A percentile compares a stretch with the other conserved stretches of the same genome.
Conservation (phyloP, 2,113 vertebrate genomes). For the Cryptomyrus ogoouensis region DNA sequence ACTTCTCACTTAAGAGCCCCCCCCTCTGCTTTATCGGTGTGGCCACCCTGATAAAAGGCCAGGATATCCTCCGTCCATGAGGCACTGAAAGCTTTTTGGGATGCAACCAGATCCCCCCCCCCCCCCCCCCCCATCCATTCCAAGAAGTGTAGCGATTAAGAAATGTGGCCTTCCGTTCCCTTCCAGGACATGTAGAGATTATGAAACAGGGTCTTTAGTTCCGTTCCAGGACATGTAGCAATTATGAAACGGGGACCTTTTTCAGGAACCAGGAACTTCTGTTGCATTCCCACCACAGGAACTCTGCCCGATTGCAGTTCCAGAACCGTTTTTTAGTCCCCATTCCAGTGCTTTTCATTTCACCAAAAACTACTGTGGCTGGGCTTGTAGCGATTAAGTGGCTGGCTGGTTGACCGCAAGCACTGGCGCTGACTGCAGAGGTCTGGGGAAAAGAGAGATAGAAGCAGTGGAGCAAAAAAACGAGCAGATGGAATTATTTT, state of each 20-base stretch:
- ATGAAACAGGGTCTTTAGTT: too few relatives aligned
- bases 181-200: not conserved
- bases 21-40: constrained; percentile 12
- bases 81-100: constrained; percentile 12
- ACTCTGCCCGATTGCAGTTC: not conserved
- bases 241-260: not conserved
- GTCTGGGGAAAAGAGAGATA: not conserved
- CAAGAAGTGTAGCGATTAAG: not conserved
- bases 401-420: not conserved
- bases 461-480: not conserved
- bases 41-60: constrained; percentile 14
- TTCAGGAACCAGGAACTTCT: not conserved
- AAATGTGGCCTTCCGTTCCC: not conserved
- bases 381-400: not conserved
- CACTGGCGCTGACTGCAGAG: not conserved
- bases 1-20: not conserved
- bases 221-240: too few relatives aligned
- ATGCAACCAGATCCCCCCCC: not conserved
- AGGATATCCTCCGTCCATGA: constrained; percentile 17
- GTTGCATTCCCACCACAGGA: not conserved
- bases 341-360: not conserved
- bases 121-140: not conserved
- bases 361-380: not conserved
- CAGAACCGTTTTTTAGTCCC: not conserved
- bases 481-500: not conserved